These are phyloP conservation scores for Zosterops pallidus DNA, from an alignment of 2,113 vertebrate species.

Conservation along the genomic window DNA sequence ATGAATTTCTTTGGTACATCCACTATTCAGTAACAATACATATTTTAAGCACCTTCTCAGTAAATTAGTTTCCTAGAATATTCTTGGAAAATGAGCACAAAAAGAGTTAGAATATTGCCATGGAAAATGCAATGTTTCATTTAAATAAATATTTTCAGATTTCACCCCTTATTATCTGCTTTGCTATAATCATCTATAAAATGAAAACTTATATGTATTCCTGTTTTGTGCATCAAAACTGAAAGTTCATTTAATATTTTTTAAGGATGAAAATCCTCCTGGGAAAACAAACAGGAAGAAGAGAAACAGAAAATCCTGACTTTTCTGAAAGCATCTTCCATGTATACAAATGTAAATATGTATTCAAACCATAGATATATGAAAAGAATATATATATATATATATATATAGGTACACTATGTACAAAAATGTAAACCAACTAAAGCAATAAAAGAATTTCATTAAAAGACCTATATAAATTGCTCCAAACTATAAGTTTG, in stretches of 20 bases:
- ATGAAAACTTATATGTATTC: background rate
- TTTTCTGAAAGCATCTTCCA: background rate
- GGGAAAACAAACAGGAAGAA: background rate
- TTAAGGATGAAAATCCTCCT: background rate
- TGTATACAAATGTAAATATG: background rate
- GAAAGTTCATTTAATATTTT: background rate
- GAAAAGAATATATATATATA: background rate
- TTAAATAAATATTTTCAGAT: constrained; percentile 37
- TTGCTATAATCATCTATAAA: background rate
- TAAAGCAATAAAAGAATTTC: background rate
- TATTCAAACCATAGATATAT: background rate
- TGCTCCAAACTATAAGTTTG: background rate
- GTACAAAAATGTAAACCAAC: background rate
- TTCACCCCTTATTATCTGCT: background rate
- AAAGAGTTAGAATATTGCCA: background rate
- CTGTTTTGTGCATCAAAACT: background rate
- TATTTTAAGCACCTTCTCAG: background rate
- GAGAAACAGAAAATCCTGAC: background rate
- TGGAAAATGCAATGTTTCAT: constrained; percentile 17
- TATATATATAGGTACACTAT: background rate
- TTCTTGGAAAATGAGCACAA: constrained; percentile 20
- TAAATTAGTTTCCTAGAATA: constrained; percentile 35
- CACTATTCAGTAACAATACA: background rate
- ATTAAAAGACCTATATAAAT: background rate
- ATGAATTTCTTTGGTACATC: background rate